phyloP scores from a whole-genome alignment of 2,797 vertebrate genomes.

The Mionectes olivaceus region DNA sequence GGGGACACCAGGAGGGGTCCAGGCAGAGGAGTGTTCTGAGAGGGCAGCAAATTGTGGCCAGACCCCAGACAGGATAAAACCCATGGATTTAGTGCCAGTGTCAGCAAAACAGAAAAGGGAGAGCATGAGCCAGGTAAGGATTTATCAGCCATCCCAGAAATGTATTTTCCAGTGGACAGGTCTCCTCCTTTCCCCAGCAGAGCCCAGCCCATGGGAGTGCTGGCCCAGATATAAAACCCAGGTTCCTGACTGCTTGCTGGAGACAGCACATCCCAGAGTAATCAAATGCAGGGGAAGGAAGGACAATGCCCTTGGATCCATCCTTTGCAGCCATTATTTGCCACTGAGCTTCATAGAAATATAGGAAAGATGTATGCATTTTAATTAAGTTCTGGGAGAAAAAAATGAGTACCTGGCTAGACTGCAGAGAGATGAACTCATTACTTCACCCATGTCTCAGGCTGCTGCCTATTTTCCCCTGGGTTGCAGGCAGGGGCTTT shows the following conservation, averaged over 20 bases:
- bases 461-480: slow-evolving; percentile 27
- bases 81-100: not conserved
- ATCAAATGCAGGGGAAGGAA: not conserved
- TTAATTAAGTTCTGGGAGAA: not conserved
- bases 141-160: not conserved
- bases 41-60: not conserved
- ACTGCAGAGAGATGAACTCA: slow-evolving; percentile 17
- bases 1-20: not conserved
- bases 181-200: not conserved
- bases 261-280: not conserved
- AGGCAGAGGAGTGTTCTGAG: not conserved
- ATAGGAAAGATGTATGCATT: slow-evolving; percentile 11
- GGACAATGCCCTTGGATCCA: not conserved
- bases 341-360: slow-evolving; percentile 3
- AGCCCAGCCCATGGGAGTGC: not conserved
- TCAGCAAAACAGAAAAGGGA: not conserved
- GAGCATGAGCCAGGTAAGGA: not conserved
- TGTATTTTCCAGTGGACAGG: not conserved
- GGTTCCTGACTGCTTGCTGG: not conserved
- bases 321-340: not conserved
- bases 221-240: not conserved
- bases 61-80: not conserved
- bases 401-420: not conserved
- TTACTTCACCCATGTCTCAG: not conserved
- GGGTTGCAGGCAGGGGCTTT: not conserved